Base-by-base conservation (phyloP, 2,797 vertebrate species). In the Carduelis carduelis region DNA sequence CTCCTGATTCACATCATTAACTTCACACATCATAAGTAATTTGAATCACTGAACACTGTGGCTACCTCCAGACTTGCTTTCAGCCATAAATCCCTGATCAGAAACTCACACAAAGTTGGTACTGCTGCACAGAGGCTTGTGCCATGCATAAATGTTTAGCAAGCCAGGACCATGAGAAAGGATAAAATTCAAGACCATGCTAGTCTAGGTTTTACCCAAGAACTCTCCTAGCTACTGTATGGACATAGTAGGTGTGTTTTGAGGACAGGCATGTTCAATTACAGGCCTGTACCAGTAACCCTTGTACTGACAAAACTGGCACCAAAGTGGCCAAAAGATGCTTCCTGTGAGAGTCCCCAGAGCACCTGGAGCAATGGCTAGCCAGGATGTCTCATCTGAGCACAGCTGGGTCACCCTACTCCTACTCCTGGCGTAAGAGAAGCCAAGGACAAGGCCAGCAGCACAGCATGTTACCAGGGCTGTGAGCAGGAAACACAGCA, bases 1-100 rank as follows among this genome's bases (percentile, higher is more conserved):
- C 75, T 92, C 49, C 47, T 47, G 87, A 84, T 94, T 68, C 89
- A 93, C 87, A 68, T 69, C 69, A 53, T 96, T 94, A 93, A 76
- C 47, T 89, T 87, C 80, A 91, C 46, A 91, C 69, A 78, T 85
- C 34, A 3, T 46, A 86, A 88, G 59, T 66, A 63, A 95, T 89
- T 60, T 78, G 72, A 95, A 59, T 87, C 82, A 65, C 76, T 87
- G 59, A 94, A 85, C 63, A 82, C 56, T 76, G 71, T 7, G 5
- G 57, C 68, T 86, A 91, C 59, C 41, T 81, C 82, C 59, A 86
- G 72, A 79, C 37, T 79, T 10, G 6, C 76, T 90, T 88, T 90
- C 65, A 83, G 72, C 16, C 28, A 24, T 71, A 93, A 90, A 75
- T 69, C 28, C 16, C 50, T n/a, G 6, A 55, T 55, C 57, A 86